Evolutionary conservation across 2,113 vertebrate species (phyloP).

Genomic region (Piaya cayana): DNA sequence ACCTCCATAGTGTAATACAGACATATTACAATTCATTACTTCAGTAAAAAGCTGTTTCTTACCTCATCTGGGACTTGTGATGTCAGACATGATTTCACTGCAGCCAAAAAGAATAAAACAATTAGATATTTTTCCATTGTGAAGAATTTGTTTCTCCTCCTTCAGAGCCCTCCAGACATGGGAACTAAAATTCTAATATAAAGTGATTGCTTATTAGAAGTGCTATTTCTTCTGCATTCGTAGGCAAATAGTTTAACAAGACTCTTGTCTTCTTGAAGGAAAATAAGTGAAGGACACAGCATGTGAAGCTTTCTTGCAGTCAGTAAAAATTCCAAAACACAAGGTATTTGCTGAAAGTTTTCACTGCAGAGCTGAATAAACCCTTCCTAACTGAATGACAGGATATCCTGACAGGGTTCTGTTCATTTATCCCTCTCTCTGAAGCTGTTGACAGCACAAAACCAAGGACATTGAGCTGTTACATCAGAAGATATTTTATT

Average conservation of each 20-base stretch:
- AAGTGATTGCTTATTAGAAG: not conserved
- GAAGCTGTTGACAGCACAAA: slow-evolving; percentile 27
- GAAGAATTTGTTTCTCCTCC: not conserved
- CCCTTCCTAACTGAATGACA: slow-evolving; percentile 65
- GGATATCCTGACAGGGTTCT: slow-evolving; percentile 75
- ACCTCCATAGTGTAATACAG: not conserved
- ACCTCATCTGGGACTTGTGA: slow-evolving; percentile 57
- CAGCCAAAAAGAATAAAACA: not conserved
- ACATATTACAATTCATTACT: not conserved
- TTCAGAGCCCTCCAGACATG: not conserved
- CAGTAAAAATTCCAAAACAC: slow-evolving; percentile 44
- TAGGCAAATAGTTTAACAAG: not conserved
- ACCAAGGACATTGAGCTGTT: slow-evolving; percentile 3
- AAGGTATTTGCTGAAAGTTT: not conserved
- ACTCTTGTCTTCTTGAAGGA: slow-evolving; percentile 14
- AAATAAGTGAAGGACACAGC: not conserved
- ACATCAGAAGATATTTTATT: slow-evolving; percentile 1
- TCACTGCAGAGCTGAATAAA: slow-evolving; percentile 47
- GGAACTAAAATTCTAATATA: not conserved
- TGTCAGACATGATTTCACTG: not conserved
- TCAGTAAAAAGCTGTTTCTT: slow-evolving; percentile 54
- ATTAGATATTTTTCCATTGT: slow-evolving; percentile 35
- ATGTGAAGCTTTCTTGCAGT: not conserved
- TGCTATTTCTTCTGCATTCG: slow-evolving; percentile 38
- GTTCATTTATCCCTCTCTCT: slow-evolving; percentile 22